These are phyloP conservation scores for Irena cyanogastra DNA, from an alignment of 2,113 vertebrate genomes.

Conservation along the genomic window DNA sequence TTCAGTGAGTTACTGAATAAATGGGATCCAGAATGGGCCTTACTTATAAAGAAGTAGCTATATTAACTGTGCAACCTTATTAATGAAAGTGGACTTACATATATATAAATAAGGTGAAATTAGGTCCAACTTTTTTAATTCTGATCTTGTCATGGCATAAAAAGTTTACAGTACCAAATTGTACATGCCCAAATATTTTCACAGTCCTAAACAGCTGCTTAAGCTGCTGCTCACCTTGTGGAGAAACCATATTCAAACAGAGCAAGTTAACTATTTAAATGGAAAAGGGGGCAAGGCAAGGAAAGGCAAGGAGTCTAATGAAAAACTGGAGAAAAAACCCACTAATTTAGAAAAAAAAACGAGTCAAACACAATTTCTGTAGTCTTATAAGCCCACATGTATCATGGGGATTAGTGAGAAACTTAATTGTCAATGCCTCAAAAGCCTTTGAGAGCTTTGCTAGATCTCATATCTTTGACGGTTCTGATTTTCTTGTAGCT, in stretches of 20 bases:
- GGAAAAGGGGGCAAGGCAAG: no score
- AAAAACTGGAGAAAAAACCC: not conserved
- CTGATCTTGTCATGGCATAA: not conserved
- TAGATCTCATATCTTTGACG: not conserved
- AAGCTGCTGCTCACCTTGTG: no score
- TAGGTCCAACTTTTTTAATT: not conserved
- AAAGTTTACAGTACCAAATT: no score
- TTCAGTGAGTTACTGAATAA: not conserved
- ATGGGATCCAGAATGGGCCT: not conserved
- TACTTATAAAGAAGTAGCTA: not conserved
- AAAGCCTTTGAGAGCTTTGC: not conserved
- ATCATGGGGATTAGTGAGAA: not conserved
- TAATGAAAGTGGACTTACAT: not conserved
- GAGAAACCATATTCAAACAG: no score
- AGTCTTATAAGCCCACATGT: not conserved
- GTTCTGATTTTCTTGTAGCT: conserved; percentile 14
- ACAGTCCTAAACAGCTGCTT: no score
- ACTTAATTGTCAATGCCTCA: not conserved
- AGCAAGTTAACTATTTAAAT: no score
- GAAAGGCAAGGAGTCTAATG: not conserved
- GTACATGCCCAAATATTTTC: no score
- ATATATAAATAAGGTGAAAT: not conserved
- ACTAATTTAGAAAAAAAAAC: not conserved
- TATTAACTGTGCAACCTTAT: not conserved
- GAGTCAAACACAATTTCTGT: not conserved